Percentiles rank a stretch among this genome's conserved stretches.
These are phyloP conservation scores for Macrocentrus cingulum DNA, from an alignment of 1,140 invertebrate genomes.

Conservation along the genomic window DNA sequence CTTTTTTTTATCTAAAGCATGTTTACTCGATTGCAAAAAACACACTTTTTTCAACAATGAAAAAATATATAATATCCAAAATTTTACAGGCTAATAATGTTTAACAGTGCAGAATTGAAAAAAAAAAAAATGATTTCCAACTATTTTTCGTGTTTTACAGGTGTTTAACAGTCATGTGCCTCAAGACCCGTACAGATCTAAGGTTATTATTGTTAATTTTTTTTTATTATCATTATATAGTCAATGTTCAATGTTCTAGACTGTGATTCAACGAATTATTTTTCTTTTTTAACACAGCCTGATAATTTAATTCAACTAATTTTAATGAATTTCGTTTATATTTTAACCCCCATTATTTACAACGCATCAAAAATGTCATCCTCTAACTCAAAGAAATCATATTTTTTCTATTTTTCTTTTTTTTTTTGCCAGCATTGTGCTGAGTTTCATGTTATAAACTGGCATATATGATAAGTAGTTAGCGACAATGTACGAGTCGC, in stretches of 20 bases:
- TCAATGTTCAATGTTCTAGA: neutral
- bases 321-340: too few species aligned
- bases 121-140: too few species aligned
- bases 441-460: neutral
- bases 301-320: too few species aligned
- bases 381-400: neutral
- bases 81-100: too few species aligned
- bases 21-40: too few species aligned
- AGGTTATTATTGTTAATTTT: slow-evolving; percentile 64
- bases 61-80: too few species aligned
- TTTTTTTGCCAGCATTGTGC: neutral
- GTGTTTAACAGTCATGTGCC: slow-evolving; percentile 90
- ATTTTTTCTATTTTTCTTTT: neutral
- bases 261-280: too few species aligned
- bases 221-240: slow-evolving; percentile 26
- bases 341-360: too few species aligned
- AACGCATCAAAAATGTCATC: neutral
- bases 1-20: too few species aligned
- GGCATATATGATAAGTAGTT: slow-evolving; percentile 14
- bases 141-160: slow-evolving; percentile 67
- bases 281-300: too few species aligned
- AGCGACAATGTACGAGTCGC: slow-evolving; percentile 7
- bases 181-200: slow-evolving; percentile 85
- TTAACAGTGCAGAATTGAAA: too few species aligned
- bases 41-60: too few species aligned